These are phyloP conservation scores for Oriolus oriolus DNA, from an alignment of 2,113 vertebrate genomes.

Conservation along the genomic window DNA sequence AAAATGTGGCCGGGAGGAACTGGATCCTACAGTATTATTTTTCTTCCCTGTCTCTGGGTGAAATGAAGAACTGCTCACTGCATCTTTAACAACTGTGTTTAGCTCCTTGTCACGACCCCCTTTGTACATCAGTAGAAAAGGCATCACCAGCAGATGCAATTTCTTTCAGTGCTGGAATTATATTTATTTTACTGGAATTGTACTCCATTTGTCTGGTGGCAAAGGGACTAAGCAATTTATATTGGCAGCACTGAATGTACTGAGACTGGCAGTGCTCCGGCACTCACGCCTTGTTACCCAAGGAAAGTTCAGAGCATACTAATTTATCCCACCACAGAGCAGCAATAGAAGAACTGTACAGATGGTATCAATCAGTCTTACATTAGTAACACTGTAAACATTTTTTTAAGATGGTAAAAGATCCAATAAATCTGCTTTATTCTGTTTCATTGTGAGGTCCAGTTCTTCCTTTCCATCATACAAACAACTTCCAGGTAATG, in stretches of 20 bases:
- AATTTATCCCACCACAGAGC: neutral
- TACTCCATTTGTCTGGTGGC: constrained; percentile 26
- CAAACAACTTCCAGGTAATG: constrained; percentile 50
- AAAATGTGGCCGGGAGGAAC: neutral
- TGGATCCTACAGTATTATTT: neutral
- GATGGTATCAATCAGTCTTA: constrained; percentile 13
- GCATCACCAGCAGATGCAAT: constrained; percentile 15
- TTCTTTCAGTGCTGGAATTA: constrained; percentile 20
- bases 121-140: neutral
- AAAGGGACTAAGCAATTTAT: constrained; percentile 27
- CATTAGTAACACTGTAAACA: constrained; percentile 27
- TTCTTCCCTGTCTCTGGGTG: neutral
- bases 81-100: constrained; percentile 7
- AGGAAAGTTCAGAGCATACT: constrained; percentile 26
- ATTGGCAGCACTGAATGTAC: constrained; percentile 24
- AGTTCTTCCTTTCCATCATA: constrained; percentile 35
- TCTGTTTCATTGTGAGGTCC: constrained; percentile 5
- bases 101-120: neutral
- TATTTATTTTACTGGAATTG: constrained; percentile 51
- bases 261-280: neutral
- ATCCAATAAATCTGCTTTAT: constrained; percentile 31
- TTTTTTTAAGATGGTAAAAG: constrained; percentile 35
- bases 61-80: neutral
- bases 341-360: neutral
- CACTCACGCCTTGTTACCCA: neutral